phyloP scores from a whole-genome alignment of 2,888 invertebrate genomes.

The Andricus curvator region DNA sequence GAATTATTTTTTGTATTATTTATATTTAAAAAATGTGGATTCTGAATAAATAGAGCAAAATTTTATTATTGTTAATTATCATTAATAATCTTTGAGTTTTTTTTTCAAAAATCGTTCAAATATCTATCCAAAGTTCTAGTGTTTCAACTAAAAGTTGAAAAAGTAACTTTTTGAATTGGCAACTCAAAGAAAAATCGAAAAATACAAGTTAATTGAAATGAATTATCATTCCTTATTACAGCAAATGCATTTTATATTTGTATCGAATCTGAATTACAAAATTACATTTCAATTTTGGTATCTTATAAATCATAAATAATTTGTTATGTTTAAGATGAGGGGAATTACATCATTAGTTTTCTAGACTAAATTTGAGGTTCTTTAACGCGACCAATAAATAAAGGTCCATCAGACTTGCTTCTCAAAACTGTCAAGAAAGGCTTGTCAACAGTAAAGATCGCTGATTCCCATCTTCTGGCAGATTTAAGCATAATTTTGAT shows the following conservation, averaged over 20 bases:
- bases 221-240: not conserved
- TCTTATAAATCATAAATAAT: not conserved
- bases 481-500: not conserved
- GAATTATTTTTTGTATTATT: too few species aligned
- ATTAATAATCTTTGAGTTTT: not conserved
- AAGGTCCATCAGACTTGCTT: not conserved
- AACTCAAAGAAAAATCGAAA: too few species aligned
- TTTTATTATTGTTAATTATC: not conserved
- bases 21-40: too few species aligned
- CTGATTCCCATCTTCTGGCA: not conserved
- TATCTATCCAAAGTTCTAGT: not conserved
- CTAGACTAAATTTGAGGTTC: not conserved
- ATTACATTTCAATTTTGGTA: not conserved
- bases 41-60: not conserved
- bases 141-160: not conserved
- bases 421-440: constrained; percentile 22
- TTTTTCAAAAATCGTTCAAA: not conserved
- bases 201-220: too few species aligned
- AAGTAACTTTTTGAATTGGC: too few species aligned
- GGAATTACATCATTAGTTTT: not conserved
- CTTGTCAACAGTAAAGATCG: constrained; percentile 12
- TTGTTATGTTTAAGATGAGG: not conserved
- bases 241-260: not conserved
- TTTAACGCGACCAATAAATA: constrained; percentile 13
- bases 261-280: not conserved